A percentile compares a stretch with the other conserved stretches of the same genome.
These are phyloP conservation scores for Mionectes olivaceus DNA, from an alignment of 2,797 vertebrate species.

Conservation along the genomic window DNA sequence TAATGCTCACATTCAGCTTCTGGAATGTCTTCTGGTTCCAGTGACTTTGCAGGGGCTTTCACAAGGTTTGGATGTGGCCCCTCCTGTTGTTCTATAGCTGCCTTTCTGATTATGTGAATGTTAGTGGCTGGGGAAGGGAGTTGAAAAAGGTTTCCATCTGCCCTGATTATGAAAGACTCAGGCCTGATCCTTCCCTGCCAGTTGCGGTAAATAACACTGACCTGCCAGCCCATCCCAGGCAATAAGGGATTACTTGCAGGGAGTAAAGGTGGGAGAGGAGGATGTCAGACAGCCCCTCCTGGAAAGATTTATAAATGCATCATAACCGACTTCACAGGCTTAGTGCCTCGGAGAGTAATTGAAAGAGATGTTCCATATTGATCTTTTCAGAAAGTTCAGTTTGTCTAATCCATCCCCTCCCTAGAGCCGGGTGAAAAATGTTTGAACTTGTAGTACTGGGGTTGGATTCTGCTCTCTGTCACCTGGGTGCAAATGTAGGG, in stretches of 20 bases:
- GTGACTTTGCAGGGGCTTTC: background rate
- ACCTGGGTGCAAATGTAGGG: background rate
- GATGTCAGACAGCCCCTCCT: constrained; percentile 47
- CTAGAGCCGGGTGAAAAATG: constrained; percentile 38
- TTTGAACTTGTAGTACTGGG: constrained; percentile 32
- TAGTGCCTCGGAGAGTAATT: constrained; percentile 69
- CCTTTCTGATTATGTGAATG: background rate
- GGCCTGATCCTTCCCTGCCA: background rate
- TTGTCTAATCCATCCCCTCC: constrained; percentile 65
- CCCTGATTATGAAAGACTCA: background rate
- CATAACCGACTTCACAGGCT: constrained; percentile 56
- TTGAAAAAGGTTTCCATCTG: background rate
- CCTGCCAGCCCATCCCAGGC: background rate
- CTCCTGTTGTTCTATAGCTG: background rate
- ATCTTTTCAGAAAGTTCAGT: constrained; percentile 73
- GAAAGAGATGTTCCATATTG: constrained; percentile 72
- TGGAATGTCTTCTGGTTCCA: background rate
- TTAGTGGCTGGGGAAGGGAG: background rate
- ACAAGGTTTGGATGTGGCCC: background rate
- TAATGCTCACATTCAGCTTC: background rate
- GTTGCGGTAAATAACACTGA: fast-evolving
- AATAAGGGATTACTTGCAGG: background rate
- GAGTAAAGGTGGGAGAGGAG: constrained; percentile 29
- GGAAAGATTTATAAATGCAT: constrained; percentile 70
- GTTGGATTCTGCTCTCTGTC: constrained; percentile 34